Evolutionary conservation across 2,113 vertebrate genomes (phyloP), one percentile per base, ranked within the genome.

Genomic region (Mustela nigripes): DNA sequence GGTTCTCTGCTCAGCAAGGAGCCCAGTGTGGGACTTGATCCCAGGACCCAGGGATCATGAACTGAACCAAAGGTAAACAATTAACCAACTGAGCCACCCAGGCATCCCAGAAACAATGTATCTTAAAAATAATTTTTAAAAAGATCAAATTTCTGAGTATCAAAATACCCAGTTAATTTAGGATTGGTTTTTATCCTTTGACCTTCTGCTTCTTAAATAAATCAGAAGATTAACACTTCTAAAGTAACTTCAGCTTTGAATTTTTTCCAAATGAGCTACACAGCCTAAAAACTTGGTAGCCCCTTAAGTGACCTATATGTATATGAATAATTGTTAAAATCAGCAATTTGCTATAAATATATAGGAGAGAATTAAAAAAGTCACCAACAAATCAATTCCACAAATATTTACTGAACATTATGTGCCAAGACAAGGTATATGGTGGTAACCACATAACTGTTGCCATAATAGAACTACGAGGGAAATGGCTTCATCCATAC

Each of bases 241-340:
- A 81, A 82, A 93, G 50, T 83, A 95, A 95, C 42, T 53, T 73
- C 71, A 93, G 78, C 56, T 95, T 84, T 80, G 24, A 69, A 56
- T 79, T 76, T 79, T 92, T 97, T 92, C 56, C 80, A 90, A 82
- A 88, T 73, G 65, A 97, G 71, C 28, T 56, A 56, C 10, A 14
- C 21, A 73, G 21, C 26, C 19, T 79, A 84, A 92, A 95, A 80
- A 67, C 28, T 56, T 65, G 62, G 53, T 85, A 79, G 42, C 42
- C 36, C 33, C 56, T 88, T 42, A 16, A 24, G 39, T 91, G 6
- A 83, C 45, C 45, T 60, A 15, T 39, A 74, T 53, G 67, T 85
- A 87, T 93, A 5, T 50, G n/a, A 69, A 81, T 0, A 85, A 78
- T n/a, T 97, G 58, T 67, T 80, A 91, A 95, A 84, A 84, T 87